A percentile compares a stretch with the other conserved stretches of the same genome.
Evolutionary conservation across 2,113 vertebrate genomes (phyloP).

Genomic region (Rhinoderma darwinii): DNA sequence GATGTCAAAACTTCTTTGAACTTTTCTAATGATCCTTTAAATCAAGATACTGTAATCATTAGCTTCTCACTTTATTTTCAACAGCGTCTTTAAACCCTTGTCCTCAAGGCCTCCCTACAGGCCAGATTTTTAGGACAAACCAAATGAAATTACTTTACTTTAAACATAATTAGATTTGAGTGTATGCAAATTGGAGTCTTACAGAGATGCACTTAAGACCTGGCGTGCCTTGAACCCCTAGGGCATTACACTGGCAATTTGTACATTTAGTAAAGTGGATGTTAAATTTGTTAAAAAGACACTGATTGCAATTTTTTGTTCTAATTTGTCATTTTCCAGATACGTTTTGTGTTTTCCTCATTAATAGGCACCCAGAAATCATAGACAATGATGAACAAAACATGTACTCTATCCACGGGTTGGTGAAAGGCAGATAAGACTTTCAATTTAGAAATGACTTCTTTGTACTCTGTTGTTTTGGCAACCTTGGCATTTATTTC

Average conservation of each 20-base stretch:
- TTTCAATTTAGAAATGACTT: background rate
- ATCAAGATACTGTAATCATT: constrained; percentile 46
- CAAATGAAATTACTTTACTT: constrained; percentile 56
- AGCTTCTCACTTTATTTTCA: constrained; percentile 21
- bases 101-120: constrained; percentile 44
- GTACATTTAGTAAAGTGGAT: constrained; percentile 40
- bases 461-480: background rate
- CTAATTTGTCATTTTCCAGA: constrained; percentile 15
- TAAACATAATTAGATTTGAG: constrained; percentile 55
- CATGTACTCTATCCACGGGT: background rate
- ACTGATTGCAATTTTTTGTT: background rate
- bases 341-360: background rate
- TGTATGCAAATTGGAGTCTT: constrained; percentile 50
- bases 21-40: constrained; percentile 54
- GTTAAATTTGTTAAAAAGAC: constrained; percentile 5
- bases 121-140: constrained; percentile 51
- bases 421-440: background rate
- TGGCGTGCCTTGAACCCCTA: constrained; percentile 47
- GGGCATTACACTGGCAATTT: constrained; percentile 32
- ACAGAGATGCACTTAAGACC: constrained; percentile 51
- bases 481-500: background rate
- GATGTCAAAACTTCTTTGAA: constrained; percentile 34
- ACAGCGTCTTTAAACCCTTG: constrained; percentile 42
- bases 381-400: background rate
- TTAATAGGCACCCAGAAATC: background rate